These are phyloP conservation scores for Tor tambroides DNA, from an alignment of 2,113 vertebrate genomes.

Conservation along the genomic window DNA sequence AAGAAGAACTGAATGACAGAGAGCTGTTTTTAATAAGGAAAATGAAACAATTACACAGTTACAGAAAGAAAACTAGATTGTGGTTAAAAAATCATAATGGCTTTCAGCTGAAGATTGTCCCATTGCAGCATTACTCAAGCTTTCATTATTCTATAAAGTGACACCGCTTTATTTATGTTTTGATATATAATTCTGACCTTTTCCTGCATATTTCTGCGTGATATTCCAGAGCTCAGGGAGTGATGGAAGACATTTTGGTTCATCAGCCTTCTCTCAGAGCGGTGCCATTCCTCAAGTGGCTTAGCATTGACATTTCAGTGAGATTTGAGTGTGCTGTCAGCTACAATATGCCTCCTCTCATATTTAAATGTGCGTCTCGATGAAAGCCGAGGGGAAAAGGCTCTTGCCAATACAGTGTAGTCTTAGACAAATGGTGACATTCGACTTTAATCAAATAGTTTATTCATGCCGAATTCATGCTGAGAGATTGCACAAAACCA, in stretches of 20 bases:
- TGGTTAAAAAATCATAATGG: slow-evolving; percentile 16
- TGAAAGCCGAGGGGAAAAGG: slow-evolving; percentile 48
- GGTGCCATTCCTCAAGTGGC: slow-evolving; percentile 60
- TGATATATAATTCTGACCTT: slow-evolving; percentile 68
- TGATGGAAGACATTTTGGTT: slow-evolving; percentile 61
- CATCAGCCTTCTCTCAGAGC: slow-evolving; percentile 36
- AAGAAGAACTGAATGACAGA: slow-evolving; percentile 40
- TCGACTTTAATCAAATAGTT: slow-evolving; percentile 63
- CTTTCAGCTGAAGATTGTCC: slow-evolving; percentile 3
- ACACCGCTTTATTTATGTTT: slow-evolving; percentile 59
- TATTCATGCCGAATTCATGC: slow-evolving; percentile 58
- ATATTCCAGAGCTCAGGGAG: slow-evolving; percentile 64
- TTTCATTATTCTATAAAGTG: slow-evolving; percentile 46
- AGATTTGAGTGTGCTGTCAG: slow-evolving; percentile 65
- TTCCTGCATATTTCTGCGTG: slow-evolving; percentile 60
- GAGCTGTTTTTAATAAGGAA: slow-evolving; percentile 47
- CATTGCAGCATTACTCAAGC: slow-evolving; percentile 1
- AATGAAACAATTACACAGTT: slow-evolving; percentile 14
- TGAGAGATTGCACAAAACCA: slow-evolving; percentile 46
- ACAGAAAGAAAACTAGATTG: slow-evolving; percentile 6
- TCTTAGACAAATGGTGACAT: slow-evolving; percentile 67
- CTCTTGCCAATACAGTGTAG: slow-evolving; percentile 41
- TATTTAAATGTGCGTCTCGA: slow-evolving; percentile 58
- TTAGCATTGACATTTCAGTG: slow-evolving; percentile 69
- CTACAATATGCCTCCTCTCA: slow-evolving; percentile 67